Conservation (phyloP, 2,888 invertebrate species). For the Omphaloscelis lunosa region DNA sequence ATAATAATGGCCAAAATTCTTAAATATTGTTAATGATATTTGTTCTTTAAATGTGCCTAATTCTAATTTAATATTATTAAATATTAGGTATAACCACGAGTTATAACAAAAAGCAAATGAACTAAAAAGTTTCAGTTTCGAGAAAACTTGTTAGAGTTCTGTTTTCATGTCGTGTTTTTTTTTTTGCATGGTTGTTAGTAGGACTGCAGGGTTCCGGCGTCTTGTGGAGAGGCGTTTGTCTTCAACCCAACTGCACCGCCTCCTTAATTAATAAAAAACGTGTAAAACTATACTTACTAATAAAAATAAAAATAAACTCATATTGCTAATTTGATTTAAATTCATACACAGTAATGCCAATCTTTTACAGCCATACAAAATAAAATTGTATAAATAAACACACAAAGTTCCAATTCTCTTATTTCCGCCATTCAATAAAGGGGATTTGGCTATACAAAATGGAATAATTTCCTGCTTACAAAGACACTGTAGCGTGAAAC, state of each 20-base stretch:
- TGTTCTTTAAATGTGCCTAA: too few species aligned
- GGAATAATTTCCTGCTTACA: constrained; percentile 77
- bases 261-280: background rate
- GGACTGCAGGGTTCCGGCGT: too few species aligned
- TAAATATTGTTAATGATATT: background rate
- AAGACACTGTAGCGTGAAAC: constrained; percentile 77
- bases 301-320: background rate
- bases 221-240: background rate
- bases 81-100: background rate
- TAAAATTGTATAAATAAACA: constrained; percentile 41
- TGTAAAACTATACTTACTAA: background rate
- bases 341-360: background rate
- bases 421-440: constrained; percentile 73
- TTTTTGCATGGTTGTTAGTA: too few species aligned
- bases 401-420: constrained; percentile 61
- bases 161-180: too few species aligned
- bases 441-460: constrained; percentile 75
- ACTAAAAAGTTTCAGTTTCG: background rate
- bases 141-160: background rate
- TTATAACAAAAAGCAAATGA: background rate
- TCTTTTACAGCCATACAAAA: constrained; percentile 12
- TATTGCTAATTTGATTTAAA: too few species aligned
- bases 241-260: background rate
- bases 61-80: too few species aligned
- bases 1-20: background rate